Conservation (phyloP, 1,140 invertebrate species). For the Propsilocerus akamusi region DNA sequence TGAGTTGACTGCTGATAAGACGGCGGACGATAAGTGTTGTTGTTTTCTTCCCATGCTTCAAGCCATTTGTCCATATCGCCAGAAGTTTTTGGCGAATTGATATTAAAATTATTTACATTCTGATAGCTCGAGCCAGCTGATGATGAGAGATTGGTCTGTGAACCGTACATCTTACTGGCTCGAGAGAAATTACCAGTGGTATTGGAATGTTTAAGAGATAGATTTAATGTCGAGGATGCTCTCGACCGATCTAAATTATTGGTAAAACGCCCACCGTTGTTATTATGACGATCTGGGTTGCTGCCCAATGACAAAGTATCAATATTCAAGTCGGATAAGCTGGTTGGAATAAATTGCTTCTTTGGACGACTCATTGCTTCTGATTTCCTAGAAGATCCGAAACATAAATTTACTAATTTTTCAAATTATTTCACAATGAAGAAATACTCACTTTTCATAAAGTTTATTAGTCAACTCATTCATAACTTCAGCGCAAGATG, state of each 20-base stretch:
- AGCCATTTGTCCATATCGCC: neutral
- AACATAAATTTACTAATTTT: neutral
- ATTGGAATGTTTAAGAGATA: neutral
- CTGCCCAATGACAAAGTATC: slow-evolving; percentile 30
- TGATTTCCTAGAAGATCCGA: slow-evolving; percentile 1
- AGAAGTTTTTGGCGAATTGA: neutral
- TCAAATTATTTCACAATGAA: neutral
- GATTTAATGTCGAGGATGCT: neutral
- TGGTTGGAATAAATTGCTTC: slow-evolving; percentile 84
- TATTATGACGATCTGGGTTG: neutral
- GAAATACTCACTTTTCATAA: slow-evolving; percentile 62
- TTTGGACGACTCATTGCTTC: slow-evolving; percentile 78
- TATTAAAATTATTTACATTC: slow-evolving; percentile 1
- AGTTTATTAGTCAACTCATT: slow-evolving; percentile 68
- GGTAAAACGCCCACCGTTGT: slow-evolving; percentile 1
- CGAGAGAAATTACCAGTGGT: neutral
- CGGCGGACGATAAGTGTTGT: neutral
- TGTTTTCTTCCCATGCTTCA: neutral
- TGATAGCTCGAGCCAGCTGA: neutral
- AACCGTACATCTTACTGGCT: neutral
- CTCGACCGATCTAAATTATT: neutral
- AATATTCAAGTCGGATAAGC: slow-evolving; percentile 71
- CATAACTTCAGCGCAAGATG: slow-evolving; percentile 83
- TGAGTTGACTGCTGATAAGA: neutral
- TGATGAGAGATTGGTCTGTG: neutral